A percentile compares a stretch with the other conserved stretches of the same genome.
Evolutionary conservation across 2,888 invertebrate species (phyloP).

Genomic region (Crematogaster levior): DNA sequence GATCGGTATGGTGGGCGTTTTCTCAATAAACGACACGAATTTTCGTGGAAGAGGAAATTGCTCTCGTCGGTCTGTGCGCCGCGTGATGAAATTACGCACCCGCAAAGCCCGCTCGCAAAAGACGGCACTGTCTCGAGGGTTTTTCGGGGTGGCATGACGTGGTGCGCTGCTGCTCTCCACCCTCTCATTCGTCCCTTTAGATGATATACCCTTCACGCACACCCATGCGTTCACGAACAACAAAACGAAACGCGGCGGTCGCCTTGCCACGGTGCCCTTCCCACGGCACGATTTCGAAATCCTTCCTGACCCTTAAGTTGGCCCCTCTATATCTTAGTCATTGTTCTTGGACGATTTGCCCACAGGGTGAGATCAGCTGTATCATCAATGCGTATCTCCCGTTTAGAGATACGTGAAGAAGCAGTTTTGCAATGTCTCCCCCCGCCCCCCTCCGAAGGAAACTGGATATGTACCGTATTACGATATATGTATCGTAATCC

Average conservation of each 20-base stretch:
- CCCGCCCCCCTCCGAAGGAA: constrained; percentile 19
- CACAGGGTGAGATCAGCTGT: constrained; percentile 44
- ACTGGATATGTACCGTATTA: background rate
- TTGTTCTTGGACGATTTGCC: constrained; percentile 36
- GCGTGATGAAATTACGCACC: constrained; percentile 52
- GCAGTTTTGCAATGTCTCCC: constrained; percentile 15
- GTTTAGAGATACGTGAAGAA: constrained; percentile 33
- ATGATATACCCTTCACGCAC: constrained; percentile 42
- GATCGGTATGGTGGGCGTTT: constrained; percentile 28
- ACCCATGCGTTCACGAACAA: constrained; percentile 38
- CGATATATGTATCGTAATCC: constrained; percentile 7
- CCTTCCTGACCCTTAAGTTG: constrained; percentile 44
- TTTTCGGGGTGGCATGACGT: constrained; percentile 66
- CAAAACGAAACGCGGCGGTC: constrained; percentile 16
- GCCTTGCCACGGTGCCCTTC: constrained; percentile 43
- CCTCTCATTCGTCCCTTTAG: constrained; percentile 57
- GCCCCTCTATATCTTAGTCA: background rate
- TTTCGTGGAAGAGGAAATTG: constrained; percentile 46
- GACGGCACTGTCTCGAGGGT: constrained; percentile 49
- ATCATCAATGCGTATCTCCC: constrained; percentile 50
- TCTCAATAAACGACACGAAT: constrained; percentile 36
- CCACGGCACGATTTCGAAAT: constrained; percentile 53
- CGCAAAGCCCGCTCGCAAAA: constrained; percentile 48
- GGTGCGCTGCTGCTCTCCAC: constrained; percentile 46
- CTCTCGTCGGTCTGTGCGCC: constrained; percentile 16